Conservation (phyloP, 2,888 invertebrate species). For the Embidobia sp. region DNA sequence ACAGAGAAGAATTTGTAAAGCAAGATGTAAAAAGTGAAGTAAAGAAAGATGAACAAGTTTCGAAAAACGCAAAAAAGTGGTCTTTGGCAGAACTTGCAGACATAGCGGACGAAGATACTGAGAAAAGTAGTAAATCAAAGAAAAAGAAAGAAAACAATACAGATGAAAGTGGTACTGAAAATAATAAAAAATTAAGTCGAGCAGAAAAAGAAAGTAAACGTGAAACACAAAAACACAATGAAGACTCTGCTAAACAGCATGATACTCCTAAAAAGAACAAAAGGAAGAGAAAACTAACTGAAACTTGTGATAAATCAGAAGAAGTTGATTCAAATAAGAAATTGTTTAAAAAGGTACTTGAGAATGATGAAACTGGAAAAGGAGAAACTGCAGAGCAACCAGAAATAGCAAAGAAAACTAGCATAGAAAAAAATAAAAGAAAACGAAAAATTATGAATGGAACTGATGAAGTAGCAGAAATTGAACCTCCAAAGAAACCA, state of each 20-base stretch:
- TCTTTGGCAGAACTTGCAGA: neutral
- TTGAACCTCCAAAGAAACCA: neutral
- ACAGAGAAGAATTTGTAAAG: too few relatives aligned
- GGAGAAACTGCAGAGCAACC: slow-evolving; percentile 11
- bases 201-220: neutral
- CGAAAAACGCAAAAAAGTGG: slow-evolving; percentile 1
- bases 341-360: too few relatives aligned
- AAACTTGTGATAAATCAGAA: neutral
- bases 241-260: too few relatives aligned
- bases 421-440: slow-evolving; percentile 21
- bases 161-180: slow-evolving; percentile 4
- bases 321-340: neutral
- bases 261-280: slow-evolving; percentile 59
- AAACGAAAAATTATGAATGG: slow-evolving; percentile 5
- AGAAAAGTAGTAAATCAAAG: slow-evolving; percentile 58
- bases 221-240: too few relatives aligned
- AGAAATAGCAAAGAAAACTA: too few relatives aligned
- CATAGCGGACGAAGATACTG: neutral
- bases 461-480: neutral
- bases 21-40: neutral
- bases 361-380: slow-evolving; percentile 2
- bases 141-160: slow-evolving; percentile 49
- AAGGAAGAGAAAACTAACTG: slow-evolving; percentile 20
- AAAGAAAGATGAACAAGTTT: neutral
- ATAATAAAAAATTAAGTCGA: neutral